Conservation (phyloP, 2,113 vertebrate species). For the Campylomormyrus numenius region DNA sequence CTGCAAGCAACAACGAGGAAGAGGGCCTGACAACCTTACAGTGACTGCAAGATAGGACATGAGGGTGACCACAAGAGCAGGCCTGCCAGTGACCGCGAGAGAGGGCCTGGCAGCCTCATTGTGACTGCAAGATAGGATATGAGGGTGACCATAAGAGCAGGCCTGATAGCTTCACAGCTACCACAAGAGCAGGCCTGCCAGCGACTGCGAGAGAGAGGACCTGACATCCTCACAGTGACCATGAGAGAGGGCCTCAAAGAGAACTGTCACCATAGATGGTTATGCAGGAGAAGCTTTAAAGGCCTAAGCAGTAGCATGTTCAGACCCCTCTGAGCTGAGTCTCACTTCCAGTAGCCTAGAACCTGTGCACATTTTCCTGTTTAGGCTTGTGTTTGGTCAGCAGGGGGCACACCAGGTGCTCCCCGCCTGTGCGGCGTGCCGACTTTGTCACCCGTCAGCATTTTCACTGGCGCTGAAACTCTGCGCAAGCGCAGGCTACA, state of each 20-base stretch:
- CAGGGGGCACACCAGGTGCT: not conserved
- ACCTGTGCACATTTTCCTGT: not conserved
- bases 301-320: not conserved
- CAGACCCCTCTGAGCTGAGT: not conserved
- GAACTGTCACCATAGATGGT: not conserved
- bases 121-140: too few relatives aligned
- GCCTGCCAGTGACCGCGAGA: too few relatives aligned
- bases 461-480: not conserved
- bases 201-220: too few relatives aligned
- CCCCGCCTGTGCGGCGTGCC: not conserved
- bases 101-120: too few relatives aligned
- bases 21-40: not conserved
- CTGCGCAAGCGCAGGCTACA: not conserved
- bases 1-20: too few relatives aligned
- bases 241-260: not conserved
- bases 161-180: too few relatives aligned
- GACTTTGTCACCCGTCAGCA: not conserved
- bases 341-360: not conserved
- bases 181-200: too few relatives aligned
- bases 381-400: not conserved
- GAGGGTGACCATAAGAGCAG: too few relatives aligned
- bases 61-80: too few relatives aligned
- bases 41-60: too few relatives aligned
- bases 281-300: not conserved
- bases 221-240: not conserved